Evolutionary conservation across 92 coral and sea anemone genomes (phyloP).

Genomic region (Parazoanthus darwini): DNA sequence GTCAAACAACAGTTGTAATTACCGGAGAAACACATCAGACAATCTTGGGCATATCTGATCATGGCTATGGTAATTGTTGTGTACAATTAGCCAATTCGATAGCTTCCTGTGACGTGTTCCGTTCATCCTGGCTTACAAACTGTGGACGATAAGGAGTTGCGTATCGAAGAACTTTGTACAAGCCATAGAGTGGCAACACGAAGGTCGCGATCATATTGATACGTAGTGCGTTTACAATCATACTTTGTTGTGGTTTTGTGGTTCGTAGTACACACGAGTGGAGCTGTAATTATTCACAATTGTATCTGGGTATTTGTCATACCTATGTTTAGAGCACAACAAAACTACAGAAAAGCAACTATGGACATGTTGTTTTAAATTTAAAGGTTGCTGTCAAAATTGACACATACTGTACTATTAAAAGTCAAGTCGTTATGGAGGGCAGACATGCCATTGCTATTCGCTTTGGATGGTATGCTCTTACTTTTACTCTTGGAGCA

Average conservation of each 20-base stretch:
- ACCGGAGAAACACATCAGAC: background rate
- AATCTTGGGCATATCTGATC: slow-evolving; percentile 15
- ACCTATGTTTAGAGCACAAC: background rate
- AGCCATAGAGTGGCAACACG: background rate
- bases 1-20: slow-evolving; percentile 17
- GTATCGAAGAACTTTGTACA: background rate
- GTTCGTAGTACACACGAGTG: background rate
- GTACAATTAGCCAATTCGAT: background rate
- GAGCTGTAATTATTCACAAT: background rate
- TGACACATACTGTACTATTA: background rate
- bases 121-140: background rate
- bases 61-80: background rate
- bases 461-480: slow-evolving; percentile 84
- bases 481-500: slow-evolving; percentile 72
- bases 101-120: background rate
- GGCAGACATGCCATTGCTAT: slow-evolving; percentile 46
- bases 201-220: background rate
- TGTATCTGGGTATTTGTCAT: background rate
- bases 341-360: background rate
- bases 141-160: background rate
- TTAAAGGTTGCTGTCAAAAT: background rate
- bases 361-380: no score
- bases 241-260: background rate
- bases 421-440: background rate
- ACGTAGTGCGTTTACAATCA: no score